phyloP scores from a whole-genome alignment of 2,888 invertebrate genomes.

The Acanthosepion esculentum region DNA sequence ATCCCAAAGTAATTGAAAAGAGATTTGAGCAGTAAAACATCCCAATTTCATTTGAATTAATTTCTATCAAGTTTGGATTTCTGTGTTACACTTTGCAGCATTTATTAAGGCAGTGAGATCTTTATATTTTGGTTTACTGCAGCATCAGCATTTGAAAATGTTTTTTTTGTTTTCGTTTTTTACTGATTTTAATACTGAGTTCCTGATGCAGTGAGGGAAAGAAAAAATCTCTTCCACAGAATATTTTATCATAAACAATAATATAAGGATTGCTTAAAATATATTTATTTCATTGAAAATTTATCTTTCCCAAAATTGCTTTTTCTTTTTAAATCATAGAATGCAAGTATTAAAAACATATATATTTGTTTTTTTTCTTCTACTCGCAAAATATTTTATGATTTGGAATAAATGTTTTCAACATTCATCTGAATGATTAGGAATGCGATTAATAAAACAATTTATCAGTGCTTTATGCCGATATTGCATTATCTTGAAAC shows the following conservation, averaged over 20 bases:
- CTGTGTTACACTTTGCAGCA: not conserved
- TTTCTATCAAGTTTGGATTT: not conserved
- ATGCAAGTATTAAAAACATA: no score
- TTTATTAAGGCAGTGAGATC: not conserved
- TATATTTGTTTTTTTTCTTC: no score
- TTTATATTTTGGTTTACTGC: not conserved
- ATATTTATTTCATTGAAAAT: not conserved
- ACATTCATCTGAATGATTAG: no score
- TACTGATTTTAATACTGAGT: not conserved
- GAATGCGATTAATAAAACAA: no score
- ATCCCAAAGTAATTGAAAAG: not conserved
- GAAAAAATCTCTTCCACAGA: not conserved
- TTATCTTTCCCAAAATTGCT: no score
- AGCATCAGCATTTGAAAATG: not conserved
- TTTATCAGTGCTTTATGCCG: no score
- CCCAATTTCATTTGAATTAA: not conserved
- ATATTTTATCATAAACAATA: not conserved
- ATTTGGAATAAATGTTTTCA: no score
- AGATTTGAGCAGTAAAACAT: not conserved
- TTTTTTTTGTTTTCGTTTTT: not conserved
- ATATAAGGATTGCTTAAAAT: not conserved
- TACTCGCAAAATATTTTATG: no score
- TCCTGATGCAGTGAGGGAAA: not conserved
- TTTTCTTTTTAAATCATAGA: no score
- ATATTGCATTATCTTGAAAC: no score